phyloP scores from a whole-genome alignment of 2,888 invertebrate genomes.

The Drosophila histrio region DNA sequence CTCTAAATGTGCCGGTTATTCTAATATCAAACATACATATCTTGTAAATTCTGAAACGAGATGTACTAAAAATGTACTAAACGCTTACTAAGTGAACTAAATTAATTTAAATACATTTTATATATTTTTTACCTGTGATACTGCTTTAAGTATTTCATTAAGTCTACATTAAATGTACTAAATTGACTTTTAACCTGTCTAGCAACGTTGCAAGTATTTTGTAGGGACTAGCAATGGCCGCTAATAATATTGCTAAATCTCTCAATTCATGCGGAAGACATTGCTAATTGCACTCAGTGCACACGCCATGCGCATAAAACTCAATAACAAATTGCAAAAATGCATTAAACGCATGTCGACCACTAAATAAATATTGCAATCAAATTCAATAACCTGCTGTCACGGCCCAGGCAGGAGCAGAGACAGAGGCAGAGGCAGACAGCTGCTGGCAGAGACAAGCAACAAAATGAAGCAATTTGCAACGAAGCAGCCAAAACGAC shows the following conservation, averaged over 20 bases:
- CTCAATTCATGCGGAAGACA: conserved; percentile 46
- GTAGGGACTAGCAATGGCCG: background rate
- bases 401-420: background rate
- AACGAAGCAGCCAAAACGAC: conserved; percentile 25
- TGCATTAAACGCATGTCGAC: conserved; percentile 60
- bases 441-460: conserved; percentile 31
- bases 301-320: conserved; percentile 33
- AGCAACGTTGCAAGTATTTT: background rate
- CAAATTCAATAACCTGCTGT: conserved; percentile 76
- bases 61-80: background rate
- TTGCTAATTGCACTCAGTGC: conserved; percentile 53
- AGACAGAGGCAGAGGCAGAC: background rate
- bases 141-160: background rate
- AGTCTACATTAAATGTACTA: no score
- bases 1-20: no score
- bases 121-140: no score
- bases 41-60: no score
- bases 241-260: conserved; percentile 6
- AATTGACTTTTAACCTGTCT: background rate
- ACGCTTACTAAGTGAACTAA: background rate
- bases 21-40: no score
- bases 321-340: conserved; percentile 64
- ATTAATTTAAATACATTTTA: background rate
- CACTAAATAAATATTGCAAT: conserved; percentile 68
- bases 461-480: conserved; percentile 73